Base-by-base conservation (phyloP, 64 coral and sea anemone species). In the Dendrophyllia cribrosa region DNA sequence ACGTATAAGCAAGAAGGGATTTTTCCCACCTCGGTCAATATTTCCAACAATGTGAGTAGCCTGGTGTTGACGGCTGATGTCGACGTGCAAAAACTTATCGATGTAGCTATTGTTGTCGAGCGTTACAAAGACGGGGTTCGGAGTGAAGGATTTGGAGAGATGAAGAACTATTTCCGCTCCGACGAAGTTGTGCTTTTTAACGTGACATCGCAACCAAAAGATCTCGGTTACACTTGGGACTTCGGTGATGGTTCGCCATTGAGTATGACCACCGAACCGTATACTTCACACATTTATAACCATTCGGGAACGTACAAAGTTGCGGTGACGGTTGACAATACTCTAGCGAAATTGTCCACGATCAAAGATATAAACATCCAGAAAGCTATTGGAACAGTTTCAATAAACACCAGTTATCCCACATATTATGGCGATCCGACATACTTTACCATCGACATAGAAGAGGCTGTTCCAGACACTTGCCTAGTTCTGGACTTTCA, bases 11-110 rank as follows among this genome's bases (percentile, higher is more conserved):
- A 7, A 13, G 83, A 90, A 60, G 83, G 86, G 1, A 74, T 88
- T 9, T 97, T 91, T 58, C 59, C 63, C 9, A 66, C 49, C 4
- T 50, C 71, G 12, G 95, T 97, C 5, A 94, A 91, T 48, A 82
- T 97, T 53, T 93, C 90, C 17, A 97, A 97, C 76, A 83, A 94
- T 59, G 95, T 97, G 4, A 97, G 95, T 46, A 87, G 66, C 70
- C 17, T 55, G 0, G 69, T 94, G 16, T 25, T 93, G 19, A 17
- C 68, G 53, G 86, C 51, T 1, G 21, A 25, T 11, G 49, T 97
- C 11, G 88, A 92, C 17, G 92, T 96, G 20, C 73, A 90, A 75
- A 85, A 93, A 68, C 14, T 96, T 0, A 55, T 55, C 60, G 64
- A 78, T 14, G 90, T 96, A 7, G 15, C 43, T 9, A 89, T 96